Base-by-base conservation (phyloP, 2,113 vertebrate species). In the Gymnarchus niloticus region DNA sequence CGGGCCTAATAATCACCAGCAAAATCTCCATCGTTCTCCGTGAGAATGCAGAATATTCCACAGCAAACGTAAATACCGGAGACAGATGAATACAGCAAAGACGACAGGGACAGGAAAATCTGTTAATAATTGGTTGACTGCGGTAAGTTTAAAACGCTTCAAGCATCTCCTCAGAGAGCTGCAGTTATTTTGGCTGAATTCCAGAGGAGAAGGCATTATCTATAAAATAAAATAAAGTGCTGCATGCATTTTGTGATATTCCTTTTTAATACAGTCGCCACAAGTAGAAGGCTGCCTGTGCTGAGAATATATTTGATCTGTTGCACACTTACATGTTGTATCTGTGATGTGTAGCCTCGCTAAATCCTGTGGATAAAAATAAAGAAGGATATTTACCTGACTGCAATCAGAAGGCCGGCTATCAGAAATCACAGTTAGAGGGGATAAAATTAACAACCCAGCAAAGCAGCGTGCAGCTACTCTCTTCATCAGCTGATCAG, bases 401-500 rank as follows among this genome's bases (percentile, higher is more conserved):
- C 93, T 95, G 97, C 96, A 96, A 94, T 97, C 95, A 96, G 97
- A 96, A 96, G 96, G 96, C 96, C 95, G 96, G 95, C 95, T 96
- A 94, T 95, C 96, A 91, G 96, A 96, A 96, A 96, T 96, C 96
- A 97, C 97, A 96, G 97, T 98, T 96, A 98, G 95, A 96, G 97
- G 97, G 96, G 96, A 99, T 96, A 99, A 98, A 98, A 99, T 99
- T 98, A 99, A 97, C 97, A 98, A 96, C 91, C 97, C 97, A 96
- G 98, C 96, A 98, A 98, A 98, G 97, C 97, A 97, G 96, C 96
- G 97, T 96, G 97, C 96, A 95, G 96, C 97, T 95, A 99, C 96
- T 97, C 97, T 99, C 97, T 99, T 99, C 97, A 99, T 99, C 98
- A 99, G 98, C 97, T 98, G 98, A 99, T 99, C 98, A 97, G 96